Conservation (phyloP, 1,140 invertebrate genomes). For the Drosophila trapezifrons region DNA sequence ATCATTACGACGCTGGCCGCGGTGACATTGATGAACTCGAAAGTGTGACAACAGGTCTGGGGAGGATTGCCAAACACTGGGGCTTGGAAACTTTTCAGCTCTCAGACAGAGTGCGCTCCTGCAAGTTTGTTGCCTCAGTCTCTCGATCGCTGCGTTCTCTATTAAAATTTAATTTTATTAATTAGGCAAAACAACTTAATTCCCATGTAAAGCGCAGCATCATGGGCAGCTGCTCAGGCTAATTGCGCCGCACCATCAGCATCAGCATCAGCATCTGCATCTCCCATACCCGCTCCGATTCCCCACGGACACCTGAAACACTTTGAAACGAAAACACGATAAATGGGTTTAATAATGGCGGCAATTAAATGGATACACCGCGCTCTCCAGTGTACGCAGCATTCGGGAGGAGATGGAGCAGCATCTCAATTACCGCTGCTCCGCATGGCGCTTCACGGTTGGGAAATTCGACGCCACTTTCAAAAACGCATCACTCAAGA, state of each 20-base stretch:
- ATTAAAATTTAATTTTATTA: conserved; percentile 83
- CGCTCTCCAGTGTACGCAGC: conserved; percentile 25
- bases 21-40: conserved; percentile 69
- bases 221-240: conserved; percentile 70
- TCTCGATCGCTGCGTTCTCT: conserved; percentile 58
- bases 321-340: conserved; percentile 75
- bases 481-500: conserved; percentile 80
- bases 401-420: conserved; percentile 44
- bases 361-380: conserved; percentile 79
- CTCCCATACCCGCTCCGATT: conserved; percentile 16
- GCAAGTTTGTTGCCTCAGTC: conserved; percentile 60
- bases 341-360: conserved; percentile 83
- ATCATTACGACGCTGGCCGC: conserved; percentile 33
- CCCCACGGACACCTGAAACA: conserved; percentile 65
- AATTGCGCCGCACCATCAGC: conserved; percentile 51
- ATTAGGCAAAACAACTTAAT: conserved; percentile 82
- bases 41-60: conserved; percentile 64
- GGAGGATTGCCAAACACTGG: conserved; percentile 34
- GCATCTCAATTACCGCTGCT: conserved; percentile 80
- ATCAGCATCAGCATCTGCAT: conserved; percentile 25
- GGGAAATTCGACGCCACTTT: conserved; percentile 83
- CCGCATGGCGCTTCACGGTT: conserved; percentile 81
- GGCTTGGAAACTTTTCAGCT: conserved; percentile 20
- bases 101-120: not conserved
- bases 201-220: conserved; percentile 76